A percentile compares a stretch with the other conserved stretches of the same genome.
These are phyloP conservation scores for Dasypus novemcinctus DNA, from an alignment of 2,113 vertebrate species.

Conservation along the genomic window DNA sequence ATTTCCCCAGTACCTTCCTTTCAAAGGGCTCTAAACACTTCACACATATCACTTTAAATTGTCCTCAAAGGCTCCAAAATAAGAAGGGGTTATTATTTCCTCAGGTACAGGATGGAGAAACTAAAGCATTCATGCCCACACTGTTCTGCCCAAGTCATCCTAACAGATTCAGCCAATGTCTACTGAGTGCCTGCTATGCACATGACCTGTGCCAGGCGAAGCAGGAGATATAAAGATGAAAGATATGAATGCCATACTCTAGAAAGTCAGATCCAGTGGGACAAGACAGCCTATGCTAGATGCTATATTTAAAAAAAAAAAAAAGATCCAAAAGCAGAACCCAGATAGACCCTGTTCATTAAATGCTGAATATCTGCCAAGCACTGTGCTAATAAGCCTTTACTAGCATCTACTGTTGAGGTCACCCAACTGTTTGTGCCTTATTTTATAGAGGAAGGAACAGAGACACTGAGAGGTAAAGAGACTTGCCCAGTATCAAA, in stretches of 20 bases:
- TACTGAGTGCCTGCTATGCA: background rate
- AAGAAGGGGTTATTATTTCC: conserved; percentile 63
- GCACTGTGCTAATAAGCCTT: background rate
- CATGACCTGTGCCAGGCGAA: background rate
- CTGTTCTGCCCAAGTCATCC: background rate
- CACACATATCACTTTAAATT: conserved; percentile 64
- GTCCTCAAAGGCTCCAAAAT: conserved; percentile 70
- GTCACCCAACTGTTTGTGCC: background rate
- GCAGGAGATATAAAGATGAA: background rate
- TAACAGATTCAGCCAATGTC: background rate
- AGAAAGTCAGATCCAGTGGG: background rate
- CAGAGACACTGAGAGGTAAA: background rate
- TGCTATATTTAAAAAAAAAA: background rate
- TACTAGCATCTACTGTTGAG: background rate
- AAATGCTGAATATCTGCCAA: background rate
- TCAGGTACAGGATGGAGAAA: conserved; percentile 45
- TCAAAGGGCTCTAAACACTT: conserved; percentile 74
- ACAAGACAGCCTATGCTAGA: background rate
- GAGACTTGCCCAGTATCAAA: background rate
- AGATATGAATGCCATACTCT: background rate
- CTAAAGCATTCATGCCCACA: conserved; percentile 4
- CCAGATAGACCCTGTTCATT: background rate
- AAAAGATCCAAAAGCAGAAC: background rate
- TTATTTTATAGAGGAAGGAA: background rate
- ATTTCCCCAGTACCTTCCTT: conserved; percentile 70